phyloP scores from a whole-genome alignment of 2,888 invertebrate genomes.

The Chrysina gloriosa region DNA sequence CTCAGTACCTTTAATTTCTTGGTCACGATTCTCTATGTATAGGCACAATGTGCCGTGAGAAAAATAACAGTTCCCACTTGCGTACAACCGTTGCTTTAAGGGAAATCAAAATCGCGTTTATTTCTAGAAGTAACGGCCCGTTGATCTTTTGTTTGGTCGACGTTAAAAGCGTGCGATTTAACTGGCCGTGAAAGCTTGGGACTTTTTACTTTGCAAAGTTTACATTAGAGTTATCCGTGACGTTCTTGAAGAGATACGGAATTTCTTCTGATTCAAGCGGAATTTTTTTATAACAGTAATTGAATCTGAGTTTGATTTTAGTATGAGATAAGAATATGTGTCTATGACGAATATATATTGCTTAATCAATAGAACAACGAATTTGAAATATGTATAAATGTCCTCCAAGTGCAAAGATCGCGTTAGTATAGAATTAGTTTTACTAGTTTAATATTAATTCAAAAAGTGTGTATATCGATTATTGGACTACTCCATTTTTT shows the following conservation, averaged over 20 bases:
- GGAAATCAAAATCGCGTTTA: slow-evolving; percentile 28
- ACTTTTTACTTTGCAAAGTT: background rate
- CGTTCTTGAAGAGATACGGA: background rate
- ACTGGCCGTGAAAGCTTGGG: background rate
- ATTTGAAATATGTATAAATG: too few species aligned
- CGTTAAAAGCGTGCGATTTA: background rate
- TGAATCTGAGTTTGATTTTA: background rate
- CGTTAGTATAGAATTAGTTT: too few species aligned
- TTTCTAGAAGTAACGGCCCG: slow-evolving; percentile 24
- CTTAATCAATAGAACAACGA: background rate
- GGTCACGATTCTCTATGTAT: slow-evolving; percentile 32
- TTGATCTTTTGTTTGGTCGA: background rate
- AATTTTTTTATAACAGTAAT: background rate
- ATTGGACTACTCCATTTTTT: too few species aligned
- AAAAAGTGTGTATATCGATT: too few species aligned
- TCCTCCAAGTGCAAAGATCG: too few species aligned
- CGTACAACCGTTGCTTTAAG: slow-evolving; percentile 1
- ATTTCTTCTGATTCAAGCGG: background rate
- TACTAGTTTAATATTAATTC: too few species aligned
- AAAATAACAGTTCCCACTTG: slow-evolving; percentile 37
- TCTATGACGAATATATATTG: background rate
- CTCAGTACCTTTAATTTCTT: slow-evolving; percentile 29
- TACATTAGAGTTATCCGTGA: background rate
- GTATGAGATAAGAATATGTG: background rate
- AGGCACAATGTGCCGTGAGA: slow-evolving; percentile 36